A percentile compares a stretch with the other conserved stretches of the same genome.
Evolutionary conservation across 2,888 invertebrate genomes (phyloP).

Genomic region (Trissolcus brochymenae): DNA sequence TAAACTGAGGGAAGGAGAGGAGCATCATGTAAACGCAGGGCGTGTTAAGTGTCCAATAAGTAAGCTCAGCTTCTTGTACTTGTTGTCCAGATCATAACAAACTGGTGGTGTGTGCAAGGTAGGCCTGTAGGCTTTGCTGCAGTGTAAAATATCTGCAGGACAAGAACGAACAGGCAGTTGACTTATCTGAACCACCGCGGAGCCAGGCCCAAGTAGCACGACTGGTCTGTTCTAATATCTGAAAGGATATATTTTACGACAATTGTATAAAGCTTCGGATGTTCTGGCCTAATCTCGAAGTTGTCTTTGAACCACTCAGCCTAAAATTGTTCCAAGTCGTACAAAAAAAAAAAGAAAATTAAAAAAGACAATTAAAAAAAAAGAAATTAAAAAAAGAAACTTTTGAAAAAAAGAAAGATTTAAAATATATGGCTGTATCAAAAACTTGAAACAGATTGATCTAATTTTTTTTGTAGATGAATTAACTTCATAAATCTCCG

Average conservation of each 20-base stretch:
- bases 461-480: too few relatives aligned
- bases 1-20: slow-evolving; percentile 19
- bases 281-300: too few relatives aligned
- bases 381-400: too few relatives aligned
- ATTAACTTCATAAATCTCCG: too few relatives aligned
- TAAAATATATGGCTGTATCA: too few relatives aligned
- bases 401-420: too few relatives aligned
- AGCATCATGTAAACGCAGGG: slow-evolving; percentile 61
- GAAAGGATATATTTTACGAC: slow-evolving; percentile 27
- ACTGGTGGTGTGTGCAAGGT: slow-evolving; percentile 33
- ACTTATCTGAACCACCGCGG: slow-evolving; percentile 70
- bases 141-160: slow-evolving; percentile 73
- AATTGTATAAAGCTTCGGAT: too few relatives aligned
- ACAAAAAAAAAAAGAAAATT: too few relatives aligned
- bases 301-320: too few relatives aligned
- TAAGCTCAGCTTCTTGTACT: slow-evolving; percentile 70
- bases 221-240: slow-evolving; percentile 27
- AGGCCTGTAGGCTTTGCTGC: slow-evolving; percentile 57
- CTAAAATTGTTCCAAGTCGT: too few relatives aligned
- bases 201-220: slow-evolving; percentile 37
- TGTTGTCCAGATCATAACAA: slow-evolving; percentile 54
- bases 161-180: slow-evolving; percentile 72
- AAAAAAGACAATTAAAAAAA: too few relatives aligned
- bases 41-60: slow-evolving; percentile 75
- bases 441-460: too few relatives aligned